A percentile compares a stretch with the other conserved stretches of the same genome.
Conservation (phyloP, 1,140 invertebrate genomes). For the Cheumatopsyche charites region DNA sequence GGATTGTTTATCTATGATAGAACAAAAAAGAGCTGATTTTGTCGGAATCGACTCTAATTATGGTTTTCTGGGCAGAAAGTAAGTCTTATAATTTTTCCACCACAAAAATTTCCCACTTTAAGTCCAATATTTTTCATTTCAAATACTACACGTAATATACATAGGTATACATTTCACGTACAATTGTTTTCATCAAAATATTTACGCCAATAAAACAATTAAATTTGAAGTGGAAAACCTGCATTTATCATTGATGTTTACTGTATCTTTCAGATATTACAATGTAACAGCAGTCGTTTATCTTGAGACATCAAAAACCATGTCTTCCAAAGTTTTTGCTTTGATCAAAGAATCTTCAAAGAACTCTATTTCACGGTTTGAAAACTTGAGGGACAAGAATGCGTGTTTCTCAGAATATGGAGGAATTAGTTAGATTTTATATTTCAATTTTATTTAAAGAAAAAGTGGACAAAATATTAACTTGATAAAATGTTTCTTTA, state of each 20-base stretch:
- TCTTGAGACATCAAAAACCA: slow-evolving; percentile 59
- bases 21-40: slow-evolving; percentile 67
- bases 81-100: slow-evolving; percentile 44
- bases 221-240: background rate
- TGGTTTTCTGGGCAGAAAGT: slow-evolving; percentile 73
- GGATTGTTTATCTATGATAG: slow-evolving; percentile 68
- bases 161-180: no score
- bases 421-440: slow-evolving; percentile 60
- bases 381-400: slow-evolving; percentile 62
- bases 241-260: background rate
- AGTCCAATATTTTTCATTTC: no score
- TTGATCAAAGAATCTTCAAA: slow-evolving; percentile 61
- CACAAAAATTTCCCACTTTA: no score
- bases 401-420: slow-evolving; percentile 72
- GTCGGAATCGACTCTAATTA: slow-evolving; percentile 72
- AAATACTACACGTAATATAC: no score
- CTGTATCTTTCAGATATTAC: slow-evolving; percentile 57
- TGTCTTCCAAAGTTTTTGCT: slow-evolving; percentile 62
- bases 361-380: slow-evolving; percentile 60
- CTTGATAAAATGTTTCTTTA: slow-evolving; percentile 48
- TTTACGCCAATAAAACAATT: no score
- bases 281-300: slow-evolving; percentile 63
- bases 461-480: background rate
- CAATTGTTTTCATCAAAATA: no score
- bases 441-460: background rate